Evolutionary conservation across 2,888 invertebrate genomes (phyloP).

Genomic region (Dasypogon diadema): DNA sequence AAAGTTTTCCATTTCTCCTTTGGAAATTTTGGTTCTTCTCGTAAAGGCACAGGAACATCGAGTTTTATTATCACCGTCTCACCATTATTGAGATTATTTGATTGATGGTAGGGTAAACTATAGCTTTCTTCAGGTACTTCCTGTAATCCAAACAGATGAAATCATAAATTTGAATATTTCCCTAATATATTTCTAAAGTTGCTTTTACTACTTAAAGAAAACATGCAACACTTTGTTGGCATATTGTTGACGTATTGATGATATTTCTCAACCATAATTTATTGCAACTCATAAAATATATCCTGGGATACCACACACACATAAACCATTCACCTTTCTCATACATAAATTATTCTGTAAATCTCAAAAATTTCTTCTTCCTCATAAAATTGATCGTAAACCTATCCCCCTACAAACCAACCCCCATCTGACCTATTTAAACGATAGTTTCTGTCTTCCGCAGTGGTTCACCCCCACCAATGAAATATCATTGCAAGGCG

Average conservation of each 20-base stretch:
- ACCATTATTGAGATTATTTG: conserved; percentile 58
- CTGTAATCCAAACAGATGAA: conserved; percentile 55
- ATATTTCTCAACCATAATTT: too few relatives aligned
- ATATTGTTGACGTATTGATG: too few relatives aligned
- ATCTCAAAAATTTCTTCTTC: too few relatives aligned
- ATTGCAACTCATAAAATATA: too few relatives aligned
- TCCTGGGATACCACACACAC: too few relatives aligned
- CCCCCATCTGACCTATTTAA: not conserved
- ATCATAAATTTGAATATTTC: too few relatives aligned
- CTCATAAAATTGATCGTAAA: not conserved
- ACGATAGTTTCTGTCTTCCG: not conserved
- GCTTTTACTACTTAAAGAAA: too few relatives aligned
- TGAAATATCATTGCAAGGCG: conserved; percentile 11
- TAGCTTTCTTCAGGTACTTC: conserved; percentile 62
- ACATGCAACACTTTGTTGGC: too few relatives aligned
- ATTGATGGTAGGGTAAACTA: conserved; percentile 60
- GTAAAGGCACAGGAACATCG: conserved; percentile 75
- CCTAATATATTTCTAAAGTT: too few relatives aligned
- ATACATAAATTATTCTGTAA: too few relatives aligned
- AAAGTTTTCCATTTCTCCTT: conserved; percentile 88
- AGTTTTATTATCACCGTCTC: conserved; percentile 72
- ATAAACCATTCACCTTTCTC: too few relatives aligned
- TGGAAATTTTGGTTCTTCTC: conserved; percentile 83
- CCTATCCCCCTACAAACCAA: not conserved
- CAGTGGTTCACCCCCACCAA: too few relatives aligned